Percentiles rank a stretch among this genome's conserved stretches.
Conservation (phyloP, 2,113 vertebrate genomes). For the Rhagologus leucostigma region DNA sequence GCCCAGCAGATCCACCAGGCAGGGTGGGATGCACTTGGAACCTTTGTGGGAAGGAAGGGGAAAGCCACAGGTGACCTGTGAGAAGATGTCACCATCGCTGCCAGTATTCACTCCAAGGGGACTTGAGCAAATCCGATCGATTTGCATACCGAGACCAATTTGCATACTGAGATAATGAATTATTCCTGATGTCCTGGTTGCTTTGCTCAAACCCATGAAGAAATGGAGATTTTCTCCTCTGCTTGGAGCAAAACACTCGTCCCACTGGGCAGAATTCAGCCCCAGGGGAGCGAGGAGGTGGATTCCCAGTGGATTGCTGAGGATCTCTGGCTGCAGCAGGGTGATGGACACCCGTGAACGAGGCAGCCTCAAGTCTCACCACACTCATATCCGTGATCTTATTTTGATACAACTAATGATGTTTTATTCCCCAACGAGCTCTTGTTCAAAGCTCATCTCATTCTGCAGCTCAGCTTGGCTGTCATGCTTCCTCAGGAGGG, state of each 20-base stretch:
- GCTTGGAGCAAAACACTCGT: not conserved
- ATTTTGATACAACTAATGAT: not conserved
- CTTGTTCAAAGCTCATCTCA: not conserved
- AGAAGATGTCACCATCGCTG: not conserved
- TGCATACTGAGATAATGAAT: not conserved
- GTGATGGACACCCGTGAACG: not conserved
- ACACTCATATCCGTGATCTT: not conserved
- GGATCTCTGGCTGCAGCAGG: not conserved
- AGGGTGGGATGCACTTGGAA: not conserved
- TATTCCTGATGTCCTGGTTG: not conserved
- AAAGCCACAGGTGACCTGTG: not conserved
- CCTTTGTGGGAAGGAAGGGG: not conserved
- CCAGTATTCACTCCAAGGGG: not conserved
- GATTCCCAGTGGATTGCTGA: not conserved
- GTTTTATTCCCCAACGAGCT: not conserved
- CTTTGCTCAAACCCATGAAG: not conserved
- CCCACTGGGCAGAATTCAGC: not conserved
- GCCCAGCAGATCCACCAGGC: not conserved
- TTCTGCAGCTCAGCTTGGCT: not conserved
- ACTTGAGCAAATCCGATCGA: not conserved
- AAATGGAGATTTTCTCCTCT: not conserved
- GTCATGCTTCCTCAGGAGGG: not conserved
- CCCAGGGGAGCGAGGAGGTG: not conserved
- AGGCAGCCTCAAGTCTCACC: not conserved
- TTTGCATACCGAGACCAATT: not conserved